Percentiles rank a stretch among this genome's conserved stretches.
These are phyloP conservation scores for Diloba caeruleocephala DNA, from an alignment of 2,888 invertebrate species.

Conservation along the genomic window DNA sequence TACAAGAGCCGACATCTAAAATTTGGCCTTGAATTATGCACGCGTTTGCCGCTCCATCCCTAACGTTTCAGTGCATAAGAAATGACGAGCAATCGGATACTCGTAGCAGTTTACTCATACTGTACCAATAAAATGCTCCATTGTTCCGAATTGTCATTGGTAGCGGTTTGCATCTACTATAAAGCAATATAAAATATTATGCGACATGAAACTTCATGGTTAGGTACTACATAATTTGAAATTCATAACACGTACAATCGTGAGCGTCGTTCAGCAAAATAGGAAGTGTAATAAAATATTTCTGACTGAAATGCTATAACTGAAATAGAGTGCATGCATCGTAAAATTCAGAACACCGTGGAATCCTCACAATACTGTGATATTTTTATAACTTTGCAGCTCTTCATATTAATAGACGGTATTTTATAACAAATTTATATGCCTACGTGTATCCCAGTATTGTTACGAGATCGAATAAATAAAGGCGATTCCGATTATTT, in stretches of 20 bases:
- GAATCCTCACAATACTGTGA: constrained; percentile 49
- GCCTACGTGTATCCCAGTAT: constrained; percentile 34
- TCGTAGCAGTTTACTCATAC: constrained; percentile 26
- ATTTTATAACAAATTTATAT: constrained; percentile 26
- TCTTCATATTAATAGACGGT: constrained; percentile 48
- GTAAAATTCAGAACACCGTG: constrained; percentile 65
- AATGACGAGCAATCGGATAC: constrained; percentile 28
- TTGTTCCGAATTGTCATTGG: constrained; percentile 59
- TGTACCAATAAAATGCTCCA: constrained; percentile 36
- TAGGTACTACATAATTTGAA: constrained; percentile 73
- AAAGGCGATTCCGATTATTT: constrained; percentile 13
- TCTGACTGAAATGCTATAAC: constrained; percentile 78
- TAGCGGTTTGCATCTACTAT: constrained; percentile 57
- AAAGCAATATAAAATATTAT: constrained; percentile 67
- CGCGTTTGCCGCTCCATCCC: constrained; percentile 27
- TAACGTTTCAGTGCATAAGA: constrained; percentile 35
- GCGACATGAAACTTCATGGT: constrained; percentile 63
- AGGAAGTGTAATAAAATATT: constrained; percentile 81
- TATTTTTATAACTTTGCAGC: constrained; percentile 53
- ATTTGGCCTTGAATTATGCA: constrained; percentile 48
- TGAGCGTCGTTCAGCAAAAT: constrained; percentile 79
- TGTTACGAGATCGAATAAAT: constrained; percentile 32
- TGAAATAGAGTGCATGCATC: constrained; percentile 76
- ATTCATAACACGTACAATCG: constrained; percentile 81
- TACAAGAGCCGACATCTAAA: constrained; percentile 40